Conservation (phyloP, 2,888 invertebrate species). For the Acrobasis suavella region DNA sequence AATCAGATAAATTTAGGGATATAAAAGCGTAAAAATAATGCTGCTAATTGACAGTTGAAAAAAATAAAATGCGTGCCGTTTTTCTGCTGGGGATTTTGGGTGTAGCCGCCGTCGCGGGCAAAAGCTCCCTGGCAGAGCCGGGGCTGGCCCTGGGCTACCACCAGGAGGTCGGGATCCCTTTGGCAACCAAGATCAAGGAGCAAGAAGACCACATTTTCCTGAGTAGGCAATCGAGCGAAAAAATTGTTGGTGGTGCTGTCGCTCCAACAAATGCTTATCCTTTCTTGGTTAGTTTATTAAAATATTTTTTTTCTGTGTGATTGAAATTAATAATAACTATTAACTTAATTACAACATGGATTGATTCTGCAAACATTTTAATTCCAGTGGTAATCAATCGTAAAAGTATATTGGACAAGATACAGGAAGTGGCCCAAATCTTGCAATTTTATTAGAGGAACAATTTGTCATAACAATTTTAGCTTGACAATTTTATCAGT, state of each 20-base stretch:
- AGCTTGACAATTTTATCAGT: too few relatives aligned
- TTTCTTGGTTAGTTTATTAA: slow-evolving; percentile 23
- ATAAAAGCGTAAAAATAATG: background rate
- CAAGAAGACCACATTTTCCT: slow-evolving; percentile 39
- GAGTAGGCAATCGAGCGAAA: slow-evolving; percentile 23
- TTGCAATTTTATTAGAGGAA: too few relatives aligned
- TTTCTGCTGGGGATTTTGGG: slow-evolving; percentile 18
- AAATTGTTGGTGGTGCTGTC: slow-evolving; percentile 55
- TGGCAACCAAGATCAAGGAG: slow-evolving; percentile 51
- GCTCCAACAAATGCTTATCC: slow-evolving; percentile 51
- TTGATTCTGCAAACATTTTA: too few relatives aligned
- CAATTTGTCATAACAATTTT: too few relatives aligned
- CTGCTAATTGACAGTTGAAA: background rate
- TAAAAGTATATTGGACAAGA: too few relatives aligned
- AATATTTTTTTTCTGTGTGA: background rate
- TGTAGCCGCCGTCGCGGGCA: slow-evolving; percentile 31
- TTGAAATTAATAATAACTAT: background rate
- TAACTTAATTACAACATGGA: background rate
- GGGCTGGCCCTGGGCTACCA: slow-evolving; percentile 45
- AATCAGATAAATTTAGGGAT: slow-evolving; percentile 10
- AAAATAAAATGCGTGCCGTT: slow-evolving; percentile 16
- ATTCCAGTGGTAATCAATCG: too few relatives aligned
- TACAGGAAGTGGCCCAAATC: too few relatives aligned
- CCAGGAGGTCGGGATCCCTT: slow-evolving; percentile 53
- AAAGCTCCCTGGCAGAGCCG: slow-evolving; percentile 37